Evolutionary conservation across 2,888 invertebrate genomes (phyloP), one percentile per base, ranked within the genome.

Genomic region (Erebia palarica): DNA sequence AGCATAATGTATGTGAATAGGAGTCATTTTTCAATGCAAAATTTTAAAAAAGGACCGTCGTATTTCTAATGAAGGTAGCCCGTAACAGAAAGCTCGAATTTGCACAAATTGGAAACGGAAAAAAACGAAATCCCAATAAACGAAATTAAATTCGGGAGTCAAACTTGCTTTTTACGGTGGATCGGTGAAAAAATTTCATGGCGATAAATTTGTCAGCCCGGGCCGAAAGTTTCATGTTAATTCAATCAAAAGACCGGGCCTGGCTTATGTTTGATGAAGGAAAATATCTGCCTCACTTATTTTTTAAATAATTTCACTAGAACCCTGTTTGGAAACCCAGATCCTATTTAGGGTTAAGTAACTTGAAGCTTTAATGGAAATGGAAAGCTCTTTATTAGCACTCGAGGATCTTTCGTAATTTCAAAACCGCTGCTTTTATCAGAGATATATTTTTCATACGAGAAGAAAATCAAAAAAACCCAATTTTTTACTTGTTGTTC

Each of bases 241-340:
- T 92, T 92, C 90, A 92, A 92, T 92, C 91, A 90, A 85, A 83
- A 79, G 83, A 78, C 82, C 77, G 78, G 78, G 78, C 81, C 81
- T 81, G 90, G 88, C 89, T 90, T 90, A 87, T 85, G 84, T 87
- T 88, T 90, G 90, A 88, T 87, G 86, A 86, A 86, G 90, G 88
- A 79, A 82, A 84, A 77, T 70, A 70, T 71, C 69, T 67, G 53
- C 61, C 36, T 36, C 70, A 21, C 69, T 44, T 13, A 63, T 71
- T 66, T 71, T 68, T 65, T 61, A 69, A 58, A 73, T 65, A 72
- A 73, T 72, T 73, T 67, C 51, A 59, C 65, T 44, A 69, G 66
- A 70, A 57, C 68, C 60, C 69, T 42, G 63, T 63, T 69, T 42
- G 55, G 44, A 61, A 69, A 73, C 63, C n/a, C 18, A 49, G 53